Conservation (phyloP, 2,797 vertebrate genomes). For the Atherinosoma microstoma region DNA sequence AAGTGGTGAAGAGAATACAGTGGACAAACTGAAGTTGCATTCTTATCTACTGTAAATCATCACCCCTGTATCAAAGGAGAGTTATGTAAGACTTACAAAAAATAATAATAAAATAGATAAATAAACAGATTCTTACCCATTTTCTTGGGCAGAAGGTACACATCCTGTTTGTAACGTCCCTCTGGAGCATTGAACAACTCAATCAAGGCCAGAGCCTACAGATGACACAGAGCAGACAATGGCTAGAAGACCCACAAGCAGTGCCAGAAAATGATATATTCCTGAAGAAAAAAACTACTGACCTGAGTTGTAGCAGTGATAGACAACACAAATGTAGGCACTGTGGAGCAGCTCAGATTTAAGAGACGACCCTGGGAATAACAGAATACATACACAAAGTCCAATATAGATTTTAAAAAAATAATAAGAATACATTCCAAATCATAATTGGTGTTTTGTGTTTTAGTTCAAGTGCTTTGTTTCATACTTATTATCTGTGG, state of each 20-base stretch:
- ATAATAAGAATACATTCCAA: background rate
- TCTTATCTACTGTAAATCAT: background rate
- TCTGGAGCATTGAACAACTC: constrained; percentile 97
- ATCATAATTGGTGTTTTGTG: background rate
- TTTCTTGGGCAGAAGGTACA: constrained; percentile 97
- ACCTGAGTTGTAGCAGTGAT: constrained; percentile 99
- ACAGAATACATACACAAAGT: background rate
- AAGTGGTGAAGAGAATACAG: background rate
- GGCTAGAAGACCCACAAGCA: constrained; percentile 3
- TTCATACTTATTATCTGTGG: background rate
- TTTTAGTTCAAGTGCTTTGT: background rate
- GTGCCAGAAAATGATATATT: background rate
- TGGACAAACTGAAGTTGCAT: background rate
- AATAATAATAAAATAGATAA: background rate
- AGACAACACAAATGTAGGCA: constrained; percentile 97
- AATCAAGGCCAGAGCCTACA: constrained; percentile 94
- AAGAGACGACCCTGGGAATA: constrained; percentile 91
- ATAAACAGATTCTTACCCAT: constrained; percentile 88
- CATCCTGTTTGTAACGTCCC: constrained; percentile 97
- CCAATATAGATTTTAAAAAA: background rate
- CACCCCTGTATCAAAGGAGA: background rate
- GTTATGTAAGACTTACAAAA: background rate
- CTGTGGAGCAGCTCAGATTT: constrained; percentile 98
- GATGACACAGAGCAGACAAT: constrained; percentile 24
- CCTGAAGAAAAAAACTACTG: constrained; percentile 23